A percentile compares a stretch with the other conserved stretches of the same genome.
These are phyloP conservation scores for Sebastes miniatus DNA, from an alignment of 2,797 vertebrate species.

Conservation along the genomic window DNA sequence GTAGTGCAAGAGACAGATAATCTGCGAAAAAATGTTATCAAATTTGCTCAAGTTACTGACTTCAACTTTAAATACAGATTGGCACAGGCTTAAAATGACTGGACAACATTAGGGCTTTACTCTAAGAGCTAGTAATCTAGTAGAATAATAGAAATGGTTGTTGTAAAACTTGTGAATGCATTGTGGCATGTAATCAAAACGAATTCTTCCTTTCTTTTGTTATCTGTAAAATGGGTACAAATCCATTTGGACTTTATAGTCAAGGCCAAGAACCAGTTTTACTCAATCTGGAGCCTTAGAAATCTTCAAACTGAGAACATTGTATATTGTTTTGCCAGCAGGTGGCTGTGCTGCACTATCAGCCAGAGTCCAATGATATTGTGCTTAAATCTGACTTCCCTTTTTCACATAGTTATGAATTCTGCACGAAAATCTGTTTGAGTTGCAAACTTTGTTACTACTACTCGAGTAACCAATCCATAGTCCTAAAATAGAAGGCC, in stretches of 20 bases:
- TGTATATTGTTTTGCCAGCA: not conserved
- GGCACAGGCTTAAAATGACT: not conserved
- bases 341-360: not conserved
- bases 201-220: not conserved
- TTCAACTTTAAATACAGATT: not conserved
- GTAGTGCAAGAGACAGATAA: not conserved
- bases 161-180: not conserved
- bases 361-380: not conserved
- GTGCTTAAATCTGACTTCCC: not conserved
- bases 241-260: not conserved
- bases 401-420: not conserved
- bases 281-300: not conserved
- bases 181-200: not conserved
- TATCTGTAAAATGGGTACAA: not conserved
- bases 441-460: not conserved
- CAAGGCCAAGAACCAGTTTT: not conserved
- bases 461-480: not conserved
- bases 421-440: not conserved
- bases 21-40: not conserved
- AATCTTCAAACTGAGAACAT: not conserved
- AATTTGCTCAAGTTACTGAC: not conserved
- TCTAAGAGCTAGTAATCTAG: not conserved
- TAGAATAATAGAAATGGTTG: not conserved
- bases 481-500: not conserved
- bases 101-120: not conserved